A percentile compares a stretch with the other conserved stretches of the same genome.
Evolutionary conservation across 2,888 invertebrate species (phyloP).

Genomic region (Drosophila mettleri): DNA sequence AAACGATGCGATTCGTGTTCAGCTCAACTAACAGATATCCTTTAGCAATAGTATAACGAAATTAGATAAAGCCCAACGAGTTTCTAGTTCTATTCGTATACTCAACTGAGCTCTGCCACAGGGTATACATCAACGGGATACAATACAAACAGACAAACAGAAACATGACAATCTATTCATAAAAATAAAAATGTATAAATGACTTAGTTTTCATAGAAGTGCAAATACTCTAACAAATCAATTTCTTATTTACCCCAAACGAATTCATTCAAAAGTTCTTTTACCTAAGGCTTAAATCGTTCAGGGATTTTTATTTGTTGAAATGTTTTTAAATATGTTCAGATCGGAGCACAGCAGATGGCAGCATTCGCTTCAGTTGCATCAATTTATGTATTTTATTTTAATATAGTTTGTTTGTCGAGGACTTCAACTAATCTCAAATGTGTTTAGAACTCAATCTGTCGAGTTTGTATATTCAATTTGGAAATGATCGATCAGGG

Average conservation of each 20-base stretch:
- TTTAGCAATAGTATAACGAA: neutral
- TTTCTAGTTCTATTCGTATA: neutral
- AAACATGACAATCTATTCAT: neutral
- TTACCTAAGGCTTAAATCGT: no score
- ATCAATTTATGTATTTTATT: no score
- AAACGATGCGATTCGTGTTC: neutral
- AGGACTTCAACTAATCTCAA: neutral
- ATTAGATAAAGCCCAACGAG: neutral
- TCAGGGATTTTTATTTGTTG: no score
- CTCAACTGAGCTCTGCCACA: neutral
- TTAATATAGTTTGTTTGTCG: no score
- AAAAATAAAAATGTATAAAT: neutral
- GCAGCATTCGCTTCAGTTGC: neutral
- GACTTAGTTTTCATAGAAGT: neutral
- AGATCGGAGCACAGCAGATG: no score
- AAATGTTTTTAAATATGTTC: neutral
- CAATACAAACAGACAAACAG: slow-evolving; percentile 1
- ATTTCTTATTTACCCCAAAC: neutral
- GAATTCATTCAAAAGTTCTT: no score
- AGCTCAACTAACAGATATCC: slow-evolving; percentile 18
- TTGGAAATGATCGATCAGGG: neutral
- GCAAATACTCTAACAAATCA: slow-evolving; percentile 6
- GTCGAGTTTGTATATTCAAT: no score
- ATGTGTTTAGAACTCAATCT: no score
- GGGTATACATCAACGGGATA: neutral